A percentile compares a stretch with the other conserved stretches of the same genome.
Evolutionary conservation across 2,113 vertebrate genomes (phyloP).

Genomic region (Marmota flaviventris): DNA sequence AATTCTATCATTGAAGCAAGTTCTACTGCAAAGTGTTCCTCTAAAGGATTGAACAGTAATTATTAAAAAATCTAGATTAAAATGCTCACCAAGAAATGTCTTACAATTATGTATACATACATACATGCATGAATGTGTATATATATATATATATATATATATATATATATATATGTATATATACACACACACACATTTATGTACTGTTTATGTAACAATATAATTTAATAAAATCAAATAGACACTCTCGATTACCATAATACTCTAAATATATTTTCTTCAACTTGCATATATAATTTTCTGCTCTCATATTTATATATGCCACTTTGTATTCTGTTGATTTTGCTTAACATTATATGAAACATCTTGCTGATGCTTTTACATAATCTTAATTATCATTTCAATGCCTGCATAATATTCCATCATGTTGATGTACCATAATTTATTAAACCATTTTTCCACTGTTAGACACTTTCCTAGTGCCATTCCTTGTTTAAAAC

Average conservation of each 20-base stretch:
- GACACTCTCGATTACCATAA: background rate
- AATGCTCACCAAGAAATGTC: background rate
- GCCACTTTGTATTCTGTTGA: background rate
- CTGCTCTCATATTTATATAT: constrained; percentile 17
- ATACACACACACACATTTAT: background rate
- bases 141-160: background rate
- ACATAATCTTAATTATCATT: constrained; percentile 57
- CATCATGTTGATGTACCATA: background rate
- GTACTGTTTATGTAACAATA: background rate
- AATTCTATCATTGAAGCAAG: background rate
- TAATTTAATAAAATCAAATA: constrained; percentile 55
- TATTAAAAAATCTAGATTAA: background rate
- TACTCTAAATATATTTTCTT: background rate
- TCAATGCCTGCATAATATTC: constrained; percentile 61
- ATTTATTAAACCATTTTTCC: constrained; percentile 53
- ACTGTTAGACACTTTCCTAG: background rate
- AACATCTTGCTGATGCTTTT: constrained; percentile 3
- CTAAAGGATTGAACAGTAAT: background rate
- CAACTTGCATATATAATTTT: constrained; percentile 18
- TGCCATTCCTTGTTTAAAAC: constrained; percentile 4
- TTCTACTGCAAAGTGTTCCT: background rate
- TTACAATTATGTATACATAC: background rate
- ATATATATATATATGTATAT: background rate
- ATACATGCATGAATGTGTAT: background rate
- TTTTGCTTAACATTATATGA: constrained; percentile 56